Conservation (phyloP, 2,888 invertebrate species). For the Drosophila quinaria region DNA sequence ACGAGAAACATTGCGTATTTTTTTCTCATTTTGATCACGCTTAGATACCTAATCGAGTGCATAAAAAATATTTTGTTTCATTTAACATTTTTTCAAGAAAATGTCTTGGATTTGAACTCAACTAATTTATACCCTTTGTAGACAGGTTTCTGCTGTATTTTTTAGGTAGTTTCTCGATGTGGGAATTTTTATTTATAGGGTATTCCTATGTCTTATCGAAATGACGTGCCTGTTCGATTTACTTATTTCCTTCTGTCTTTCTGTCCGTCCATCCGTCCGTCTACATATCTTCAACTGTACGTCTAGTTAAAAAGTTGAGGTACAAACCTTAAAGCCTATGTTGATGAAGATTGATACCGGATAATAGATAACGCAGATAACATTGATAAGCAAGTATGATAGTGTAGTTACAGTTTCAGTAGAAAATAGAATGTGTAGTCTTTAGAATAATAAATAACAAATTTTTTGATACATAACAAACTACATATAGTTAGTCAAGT, state of each 20-base stretch:
- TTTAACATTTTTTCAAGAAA: too few relatives aligned
- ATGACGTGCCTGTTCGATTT: constrained; percentile 5
- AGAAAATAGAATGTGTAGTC: background rate
- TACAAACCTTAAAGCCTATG: constrained; percentile 7
- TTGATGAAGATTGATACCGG: constrained; percentile 27
- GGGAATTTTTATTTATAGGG: background rate
- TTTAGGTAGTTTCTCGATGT: background rate
- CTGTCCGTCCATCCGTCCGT: background rate
- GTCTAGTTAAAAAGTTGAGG: background rate
- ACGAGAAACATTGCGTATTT: too few relatives aligned
- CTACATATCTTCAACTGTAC: background rate
- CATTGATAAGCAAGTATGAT: background rate
- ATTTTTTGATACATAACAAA: too few relatives aligned
- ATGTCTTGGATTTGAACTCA: too few relatives aligned
- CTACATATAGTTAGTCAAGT: too few relatives aligned
- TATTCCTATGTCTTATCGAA: constrained; percentile 15
- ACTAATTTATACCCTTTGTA: too few relatives aligned
- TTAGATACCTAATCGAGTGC: too few relatives aligned
- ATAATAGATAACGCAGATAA: background rate
- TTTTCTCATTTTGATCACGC: too few relatives aligned
- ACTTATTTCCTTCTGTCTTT: constrained; percentile 13
- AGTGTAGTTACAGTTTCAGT: background rate
- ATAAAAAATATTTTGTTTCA: too few relatives aligned
- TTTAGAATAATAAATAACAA: background rate
- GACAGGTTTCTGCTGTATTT: background rate